phyloP scores from a whole-genome alignment of 2,888 invertebrate species.

The Orthosia incerta region DNA sequence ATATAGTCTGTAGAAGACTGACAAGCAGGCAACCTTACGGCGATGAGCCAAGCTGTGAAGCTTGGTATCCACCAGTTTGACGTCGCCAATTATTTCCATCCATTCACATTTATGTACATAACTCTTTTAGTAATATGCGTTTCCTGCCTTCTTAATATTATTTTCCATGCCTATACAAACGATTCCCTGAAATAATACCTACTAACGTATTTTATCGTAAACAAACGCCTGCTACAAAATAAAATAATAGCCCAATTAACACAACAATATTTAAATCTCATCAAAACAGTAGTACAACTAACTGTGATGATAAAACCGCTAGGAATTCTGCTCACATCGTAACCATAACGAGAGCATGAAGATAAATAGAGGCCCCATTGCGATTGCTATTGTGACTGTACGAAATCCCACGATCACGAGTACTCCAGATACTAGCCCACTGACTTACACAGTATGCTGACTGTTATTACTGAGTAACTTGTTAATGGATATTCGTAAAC shows the following conservation, averaged over 20 bases:
- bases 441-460: conserved; percentile 39
- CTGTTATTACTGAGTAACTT: conserved; percentile 40
- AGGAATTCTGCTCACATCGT: conserved; percentile 58
- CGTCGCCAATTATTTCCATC: no score
- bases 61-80: no score
- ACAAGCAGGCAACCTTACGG: no score
- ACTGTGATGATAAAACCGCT: conserved; percentile 56
- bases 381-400: conserved; percentile 46
- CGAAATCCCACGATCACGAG: conserved; percentile 54
- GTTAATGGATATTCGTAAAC: conserved; percentile 34
- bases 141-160: no score
- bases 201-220: no score
- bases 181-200: no score
- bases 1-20: no score
- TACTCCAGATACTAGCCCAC: conserved; percentile 49
- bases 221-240: neutral
- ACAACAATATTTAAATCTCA: conserved; percentile 21
- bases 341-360: conserved; percentile 40
- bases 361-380: conserved; percentile 54
- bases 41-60: no score
- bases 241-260: neutral
- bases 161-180: no score
- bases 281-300: conserved; percentile 26
- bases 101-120: no score
- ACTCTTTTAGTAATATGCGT: no score